Evolutionary conservation across 2,797 vertebrate genomes (phyloP).

Genomic region (Lagodon rhomboides): DNA sequence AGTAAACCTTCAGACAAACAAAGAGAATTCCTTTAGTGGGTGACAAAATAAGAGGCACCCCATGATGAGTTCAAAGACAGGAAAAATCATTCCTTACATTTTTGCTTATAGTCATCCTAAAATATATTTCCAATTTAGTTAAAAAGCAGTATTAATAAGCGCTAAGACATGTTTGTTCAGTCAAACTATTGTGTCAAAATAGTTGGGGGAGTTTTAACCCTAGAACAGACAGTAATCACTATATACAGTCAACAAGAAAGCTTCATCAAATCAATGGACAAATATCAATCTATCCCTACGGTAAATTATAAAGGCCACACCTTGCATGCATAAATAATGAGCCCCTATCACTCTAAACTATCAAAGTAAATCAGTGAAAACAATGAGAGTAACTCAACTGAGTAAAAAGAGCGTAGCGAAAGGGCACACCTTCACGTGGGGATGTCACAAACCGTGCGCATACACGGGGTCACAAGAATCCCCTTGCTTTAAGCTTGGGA

Average conservation of each 20-base stretch:
- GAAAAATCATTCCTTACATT: not conserved
- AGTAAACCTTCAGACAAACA: constrained; percentile 88
- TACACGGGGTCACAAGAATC: constrained; percentile 38
- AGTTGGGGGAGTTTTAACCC: not conserved
- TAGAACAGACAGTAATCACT: not conserved
- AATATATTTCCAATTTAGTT: not conserved
- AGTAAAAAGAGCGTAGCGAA: constrained; percentile 9
- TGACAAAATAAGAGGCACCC: not conserved
- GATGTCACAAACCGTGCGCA: constrained; percentile 28
- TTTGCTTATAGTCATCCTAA: not conserved
- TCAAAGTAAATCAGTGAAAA: not conserved
- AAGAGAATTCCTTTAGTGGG: not conserved
- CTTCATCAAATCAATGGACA: not conserved
- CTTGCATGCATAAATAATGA: not conserved
- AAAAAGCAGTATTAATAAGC: not conserved
- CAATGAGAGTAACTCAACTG: not conserved
- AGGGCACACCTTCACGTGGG: constrained; percentile 51
- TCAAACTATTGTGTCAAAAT: not conserved
- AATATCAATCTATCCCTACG: not conserved
- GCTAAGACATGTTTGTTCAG: not conserved
- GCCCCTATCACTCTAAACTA: not conserved
- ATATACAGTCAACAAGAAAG: not conserved
- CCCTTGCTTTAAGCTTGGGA: constrained; percentile 36
- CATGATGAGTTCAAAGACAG: not conserved
- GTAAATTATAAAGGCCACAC: not conserved